These are phyloP conservation scores for Cacajao melanocephalus DNA, from an alignment of 2,797 vertebrate genomes.

Conservation along the genomic window DNA sequence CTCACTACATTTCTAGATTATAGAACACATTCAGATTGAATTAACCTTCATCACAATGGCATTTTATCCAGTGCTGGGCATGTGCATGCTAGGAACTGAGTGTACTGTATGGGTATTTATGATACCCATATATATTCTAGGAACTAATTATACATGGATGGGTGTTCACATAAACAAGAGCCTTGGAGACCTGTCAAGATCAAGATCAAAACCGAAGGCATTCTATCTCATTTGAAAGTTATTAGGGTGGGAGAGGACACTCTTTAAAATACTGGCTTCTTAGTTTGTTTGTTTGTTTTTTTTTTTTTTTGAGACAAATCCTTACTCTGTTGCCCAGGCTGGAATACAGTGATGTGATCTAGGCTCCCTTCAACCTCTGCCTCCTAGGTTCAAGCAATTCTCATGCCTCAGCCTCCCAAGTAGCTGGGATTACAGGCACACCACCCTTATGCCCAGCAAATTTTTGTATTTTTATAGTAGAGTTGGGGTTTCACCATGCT, in stretches of 20 bases:
- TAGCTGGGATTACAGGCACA: no score
- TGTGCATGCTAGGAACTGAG: neutral
- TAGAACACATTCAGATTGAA: neutral
- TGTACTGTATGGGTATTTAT: neutral
- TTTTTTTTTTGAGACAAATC: no score
- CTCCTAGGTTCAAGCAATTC: no score
- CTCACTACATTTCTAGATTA: neutral
- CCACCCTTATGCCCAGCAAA: no score
- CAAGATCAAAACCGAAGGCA: neutral
- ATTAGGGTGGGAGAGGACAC: accelerated
- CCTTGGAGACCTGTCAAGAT: neutral
- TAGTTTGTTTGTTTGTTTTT: neutral
- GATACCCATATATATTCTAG: neutral
- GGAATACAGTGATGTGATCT: no score
- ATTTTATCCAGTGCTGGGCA: neutral
- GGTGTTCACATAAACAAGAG: neutral
- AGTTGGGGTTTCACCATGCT: no score
- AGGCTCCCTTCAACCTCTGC: no score
- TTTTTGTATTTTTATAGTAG: no score
- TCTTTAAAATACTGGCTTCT: neutral
- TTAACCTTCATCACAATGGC: neutral
- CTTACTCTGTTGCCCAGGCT: no score
- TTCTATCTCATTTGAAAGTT: neutral
- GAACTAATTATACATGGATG: neutral
- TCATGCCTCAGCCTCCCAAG: no score